phyloP scores from a whole-genome alignment of 2,113 vertebrate species.

The Opisthocomus hoazin region DNA sequence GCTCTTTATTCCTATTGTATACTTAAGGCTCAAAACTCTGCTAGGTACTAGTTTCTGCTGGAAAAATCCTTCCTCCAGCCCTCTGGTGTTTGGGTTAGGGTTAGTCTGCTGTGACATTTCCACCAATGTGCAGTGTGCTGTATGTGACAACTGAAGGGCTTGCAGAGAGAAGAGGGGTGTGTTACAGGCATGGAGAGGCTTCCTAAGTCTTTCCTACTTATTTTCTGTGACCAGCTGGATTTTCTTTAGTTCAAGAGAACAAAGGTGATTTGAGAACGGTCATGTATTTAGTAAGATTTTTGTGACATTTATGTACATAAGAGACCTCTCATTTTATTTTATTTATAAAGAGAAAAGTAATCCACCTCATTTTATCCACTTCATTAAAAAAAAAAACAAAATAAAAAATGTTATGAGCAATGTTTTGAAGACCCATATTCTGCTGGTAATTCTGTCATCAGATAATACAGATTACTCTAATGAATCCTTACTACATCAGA shows the following conservation, averaged over 20 bases:
- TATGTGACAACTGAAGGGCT: neutral
- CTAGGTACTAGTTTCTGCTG: neutral
- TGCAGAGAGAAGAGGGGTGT: neutral
- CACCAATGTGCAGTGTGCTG: neutral
- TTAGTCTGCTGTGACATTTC: neutral
- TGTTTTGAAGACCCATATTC: neutral
- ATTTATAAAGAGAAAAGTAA: neutral
- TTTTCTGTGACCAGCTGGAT: neutral
- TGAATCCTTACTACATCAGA: neutral
- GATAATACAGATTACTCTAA: neutral
- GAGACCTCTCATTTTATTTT: neutral
- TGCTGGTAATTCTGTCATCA: neutral
- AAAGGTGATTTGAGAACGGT: neutral
- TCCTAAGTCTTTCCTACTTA: neutral
- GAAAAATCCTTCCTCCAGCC: neutral
- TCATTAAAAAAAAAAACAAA: neutral
- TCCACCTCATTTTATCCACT: neutral
- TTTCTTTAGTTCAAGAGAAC: neutral
- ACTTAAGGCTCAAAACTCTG: neutral
- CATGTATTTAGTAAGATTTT: neutral
- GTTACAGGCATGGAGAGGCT: neutral
- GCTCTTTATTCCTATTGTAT: neutral
- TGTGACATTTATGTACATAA: neutral
- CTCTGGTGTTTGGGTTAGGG: neutral
- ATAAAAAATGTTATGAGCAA: neutral